Base-by-base conservation (phyloP, 1,140 invertebrate species). In the Anoplolepis gracilipes region DNA sequence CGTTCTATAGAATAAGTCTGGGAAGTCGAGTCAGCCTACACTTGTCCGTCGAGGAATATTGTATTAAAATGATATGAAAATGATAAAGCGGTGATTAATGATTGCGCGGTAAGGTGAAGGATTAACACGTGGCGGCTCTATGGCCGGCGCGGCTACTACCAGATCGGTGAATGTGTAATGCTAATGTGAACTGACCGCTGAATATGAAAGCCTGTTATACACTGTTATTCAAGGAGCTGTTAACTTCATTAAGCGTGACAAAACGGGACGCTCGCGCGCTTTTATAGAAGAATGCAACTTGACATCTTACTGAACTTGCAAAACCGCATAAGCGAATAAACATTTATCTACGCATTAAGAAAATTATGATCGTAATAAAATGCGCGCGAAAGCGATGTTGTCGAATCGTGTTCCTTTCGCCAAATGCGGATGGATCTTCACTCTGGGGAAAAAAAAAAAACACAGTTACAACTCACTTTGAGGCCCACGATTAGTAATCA, bases 211-310 rank as follows among this genome's bases (percentile, higher is more conserved):
- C 79, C 88, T 78, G 88, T 90, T 90, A 90, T 75, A 90, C 88
- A 84, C 69, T 84, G 88, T 86, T 86, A 81, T 88, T 84, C 36
- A 85, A 69, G 33, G 62, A 85, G 79, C 49, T 87, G 85, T 59
- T 87, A 88, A 90, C 88, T 90, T 90, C 76, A 90, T 90, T 90
- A 89, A 90, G 84, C 87, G 87, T 89, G 88, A 87, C 88, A 90
- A 90, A 90, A 89, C 88, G 88, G 86, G 87, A 85, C 81, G 87
- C 87, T 33, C 79, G 39, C 65, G 85, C 87, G 87, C 72, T 89
- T 89, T 89, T 79, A 84, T 84, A 89, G 73, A 89, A 89, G 88
- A 89, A 89, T 84, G 87, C 78, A 72, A 79, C 77, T 75, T 84
- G 87, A 89, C 87, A 81, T 89, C 85, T 89, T 77, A 89, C 76